Conservation (phyloP, 2,888 invertebrate species). For the Spisula subtruncata region DNA sequence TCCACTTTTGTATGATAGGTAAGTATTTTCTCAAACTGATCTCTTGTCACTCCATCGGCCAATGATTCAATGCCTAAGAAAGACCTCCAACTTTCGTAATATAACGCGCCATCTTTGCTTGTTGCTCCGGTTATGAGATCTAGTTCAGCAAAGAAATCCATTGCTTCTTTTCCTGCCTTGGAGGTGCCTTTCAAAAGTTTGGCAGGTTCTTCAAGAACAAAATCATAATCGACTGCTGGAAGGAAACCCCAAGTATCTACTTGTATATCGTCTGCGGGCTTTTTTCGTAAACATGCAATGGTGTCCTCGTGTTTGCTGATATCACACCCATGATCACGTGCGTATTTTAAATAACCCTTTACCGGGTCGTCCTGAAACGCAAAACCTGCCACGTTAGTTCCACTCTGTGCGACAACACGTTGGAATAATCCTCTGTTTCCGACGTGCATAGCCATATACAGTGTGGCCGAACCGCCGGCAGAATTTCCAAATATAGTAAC, state of each 20-base stretch:
- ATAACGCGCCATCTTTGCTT: slow-evolving; percentile 60
- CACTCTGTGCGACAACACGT: slow-evolving; percentile 80
- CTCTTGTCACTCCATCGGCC: not conserved
- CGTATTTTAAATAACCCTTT: not conserved
- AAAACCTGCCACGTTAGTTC: slow-evolving; percentile 48
- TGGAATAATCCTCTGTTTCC: slow-evolving; percentile 71
- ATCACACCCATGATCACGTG: not conserved
- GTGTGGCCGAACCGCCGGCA: slow-evolving; percentile 77
- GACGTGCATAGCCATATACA: slow-evolving; percentile 77
- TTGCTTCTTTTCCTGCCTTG: slow-evolving; percentile 93
- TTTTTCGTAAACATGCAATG: slow-evolving; percentile 10
- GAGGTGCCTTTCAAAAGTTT: slow-evolving; percentile 94
- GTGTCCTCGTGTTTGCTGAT: slow-evolving; percentile 1
- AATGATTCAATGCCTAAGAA: not conserved
- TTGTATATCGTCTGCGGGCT: slow-evolving; percentile 4
- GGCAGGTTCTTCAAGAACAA: slow-evolving; percentile 95
- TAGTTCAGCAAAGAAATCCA: slow-evolving; percentile 42
- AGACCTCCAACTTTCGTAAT: not conserved
- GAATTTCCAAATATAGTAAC: slow-evolving; percentile 83
- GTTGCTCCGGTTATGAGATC: slow-evolving; percentile 66
- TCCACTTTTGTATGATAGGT: not conserved
- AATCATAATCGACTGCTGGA: slow-evolving; percentile 91
- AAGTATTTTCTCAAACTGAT: not conserved
- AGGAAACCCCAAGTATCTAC: not conserved
- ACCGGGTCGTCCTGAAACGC: slow-evolving; percentile 54